Percentiles rank a stretch among this genome's conserved stretches.
These are phyloP conservation scores for Spodoptera exigua DNA, from an alignment of 2,888 invertebrate species.

Conservation along the genomic window DNA sequence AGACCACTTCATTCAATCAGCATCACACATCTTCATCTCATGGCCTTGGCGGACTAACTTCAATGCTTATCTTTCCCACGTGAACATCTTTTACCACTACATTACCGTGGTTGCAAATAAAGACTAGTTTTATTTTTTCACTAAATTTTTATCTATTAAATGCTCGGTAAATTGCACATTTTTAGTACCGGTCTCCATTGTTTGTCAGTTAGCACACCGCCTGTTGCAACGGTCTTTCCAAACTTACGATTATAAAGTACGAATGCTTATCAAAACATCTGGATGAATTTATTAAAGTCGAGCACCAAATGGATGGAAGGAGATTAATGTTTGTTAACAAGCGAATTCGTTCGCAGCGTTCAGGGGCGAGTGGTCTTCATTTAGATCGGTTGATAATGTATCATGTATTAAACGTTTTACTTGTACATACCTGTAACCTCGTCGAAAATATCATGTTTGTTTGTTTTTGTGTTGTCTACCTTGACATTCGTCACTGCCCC, in stretches of 20 bases:
- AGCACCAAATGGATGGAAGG: conserved; percentile 63
- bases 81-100: conserved; percentile 63
- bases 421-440: conserved; percentile 77
- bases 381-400: conserved; percentile 53
- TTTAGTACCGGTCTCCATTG: conserved; percentile 75
- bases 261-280: conserved; percentile 73
- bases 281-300: conserved; percentile 75
- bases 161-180: conserved; percentile 67
- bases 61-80: conserved; percentile 73
- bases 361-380: conserved; percentile 52
- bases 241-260: conserved; percentile 56
- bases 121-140: conserved; percentile 63
- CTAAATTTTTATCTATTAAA: conserved; percentile 67
- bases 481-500: conserved; percentile 65
- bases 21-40: conserved; percentile 64
- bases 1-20: conserved; percentile 68
- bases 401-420: conserved; percentile 49
- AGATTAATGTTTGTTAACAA: conserved; percentile 65
- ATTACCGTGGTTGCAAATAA: conserved; percentile 60
- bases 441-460: conserved; percentile 74
- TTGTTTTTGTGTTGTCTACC: conserved; percentile 65
- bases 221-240: conserved; percentile 75
- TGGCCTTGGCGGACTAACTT: conserved; percentile 69
- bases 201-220: conserved; percentile 76
- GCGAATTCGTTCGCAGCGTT: conserved; percentile 52